A percentile compares a stretch with the other conserved stretches of the same genome.
phyloP scores from a whole-genome alignment of 2,797 vertebrate genomes.

The Silurus lanzhouensis region DNA sequence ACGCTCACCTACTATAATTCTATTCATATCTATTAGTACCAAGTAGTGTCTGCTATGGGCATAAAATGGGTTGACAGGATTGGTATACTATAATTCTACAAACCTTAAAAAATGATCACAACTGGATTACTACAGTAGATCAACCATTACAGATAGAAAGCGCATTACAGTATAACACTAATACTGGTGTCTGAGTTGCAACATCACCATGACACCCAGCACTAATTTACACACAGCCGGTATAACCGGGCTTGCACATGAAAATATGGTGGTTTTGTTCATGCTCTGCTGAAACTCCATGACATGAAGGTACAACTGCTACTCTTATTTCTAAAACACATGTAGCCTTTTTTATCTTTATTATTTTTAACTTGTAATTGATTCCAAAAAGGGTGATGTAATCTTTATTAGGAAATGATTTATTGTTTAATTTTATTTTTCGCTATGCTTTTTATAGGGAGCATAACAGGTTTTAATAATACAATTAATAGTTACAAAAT shows the following conservation, averaged over 20 bases:
- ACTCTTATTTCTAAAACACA: too few species aligned
- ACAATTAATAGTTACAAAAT: not conserved
- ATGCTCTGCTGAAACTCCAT: not conserved
- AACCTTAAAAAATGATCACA: not conserved
- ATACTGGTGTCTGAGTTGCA: too few species aligned
- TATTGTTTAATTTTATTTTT: not conserved
- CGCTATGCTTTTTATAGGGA: too few species aligned
- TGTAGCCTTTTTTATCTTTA: too few species aligned
- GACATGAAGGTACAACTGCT: not conserved
- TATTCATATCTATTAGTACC: not conserved
- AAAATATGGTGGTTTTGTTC: not conserved
- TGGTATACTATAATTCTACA: not conserved
- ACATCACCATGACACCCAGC: not conserved
- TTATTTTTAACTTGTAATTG: too few species aligned
- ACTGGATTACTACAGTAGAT: not conserved
- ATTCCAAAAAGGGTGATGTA: not conserved
- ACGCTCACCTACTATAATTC: not conserved
- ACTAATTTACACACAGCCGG: not conserved
- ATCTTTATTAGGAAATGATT: not conserved
- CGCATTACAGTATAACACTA: not conserved
- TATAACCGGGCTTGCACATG: conserved; percentile 8
- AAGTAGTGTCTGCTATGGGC: not conserved
- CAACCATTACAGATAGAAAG: not conserved
- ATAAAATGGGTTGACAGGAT: not conserved
- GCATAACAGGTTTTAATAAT: not conserved